These are phyloP conservation scores for Amblyornis subalaris DNA, from an alignment of 2,113 vertebrate species.

Conservation along the genomic window DNA sequence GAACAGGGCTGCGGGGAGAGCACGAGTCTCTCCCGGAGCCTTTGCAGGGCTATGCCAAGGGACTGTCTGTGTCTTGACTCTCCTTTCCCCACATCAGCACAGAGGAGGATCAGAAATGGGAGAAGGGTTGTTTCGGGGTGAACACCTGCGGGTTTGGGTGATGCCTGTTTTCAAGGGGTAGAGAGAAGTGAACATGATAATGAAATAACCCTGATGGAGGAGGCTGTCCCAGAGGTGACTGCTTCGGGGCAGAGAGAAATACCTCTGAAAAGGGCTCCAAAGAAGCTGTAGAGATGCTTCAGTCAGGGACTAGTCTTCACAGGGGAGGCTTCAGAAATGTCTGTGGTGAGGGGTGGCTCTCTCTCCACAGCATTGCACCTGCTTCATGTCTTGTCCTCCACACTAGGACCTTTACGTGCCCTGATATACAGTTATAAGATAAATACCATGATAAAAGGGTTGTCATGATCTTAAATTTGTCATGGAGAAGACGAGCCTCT, in stretches of 20 bases:
- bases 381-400: not conserved
- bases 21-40: not conserved
- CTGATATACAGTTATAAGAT: not conserved
- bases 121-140: not conserved
- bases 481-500: not conserved
- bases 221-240: not conserved
- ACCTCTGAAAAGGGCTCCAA: not conserved
- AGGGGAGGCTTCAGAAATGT: not conserved
- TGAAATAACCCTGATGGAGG: not conserved
- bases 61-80: rapidly evolving
- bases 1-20: not conserved
- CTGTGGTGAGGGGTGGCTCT: not conserved
- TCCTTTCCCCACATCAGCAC: not conserved
- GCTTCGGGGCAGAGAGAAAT: not conserved
- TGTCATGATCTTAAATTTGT: not conserved
- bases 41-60: not conserved
- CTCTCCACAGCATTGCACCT: not conserved
- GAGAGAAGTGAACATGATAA: not conserved
- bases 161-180: not conserved
- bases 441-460: not conserved
- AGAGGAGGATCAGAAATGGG: not conserved
- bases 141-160: not conserved
- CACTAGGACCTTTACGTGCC: not conserved
- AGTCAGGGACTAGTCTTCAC: not conserved
- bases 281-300: not conserved